A percentile compares a stretch with the other conserved stretches of the same genome.
These are phyloP conservation scores for Euborellia annulipes DNA, from an alignment of 1,140 invertebrate genomes.

Conservation along the genomic window DNA sequence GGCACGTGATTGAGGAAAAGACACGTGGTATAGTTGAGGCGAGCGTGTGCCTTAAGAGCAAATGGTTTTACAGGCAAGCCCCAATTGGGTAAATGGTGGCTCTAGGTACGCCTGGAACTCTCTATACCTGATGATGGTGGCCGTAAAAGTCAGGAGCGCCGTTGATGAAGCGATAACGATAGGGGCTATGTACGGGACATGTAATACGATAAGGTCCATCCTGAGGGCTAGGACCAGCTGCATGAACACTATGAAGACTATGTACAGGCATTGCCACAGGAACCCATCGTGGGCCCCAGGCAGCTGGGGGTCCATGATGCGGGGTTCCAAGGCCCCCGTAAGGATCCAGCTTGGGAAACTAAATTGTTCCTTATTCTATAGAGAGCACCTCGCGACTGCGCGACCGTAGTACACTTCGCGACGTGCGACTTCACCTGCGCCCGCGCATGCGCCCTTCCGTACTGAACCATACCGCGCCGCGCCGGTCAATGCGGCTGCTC, in stretches of 20 bases:
- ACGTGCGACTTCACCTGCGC: too few species aligned
- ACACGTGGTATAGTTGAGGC: too few species aligned
- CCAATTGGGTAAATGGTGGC: too few species aligned
- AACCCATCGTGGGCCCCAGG: constrained; percentile 7
- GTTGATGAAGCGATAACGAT: constrained; percentile 40
- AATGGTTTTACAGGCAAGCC: too few species aligned
- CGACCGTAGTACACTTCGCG: too few species aligned
- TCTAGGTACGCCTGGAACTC: too few species aligned
- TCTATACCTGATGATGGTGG: constrained; percentile 9
- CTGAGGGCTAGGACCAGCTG: constrained; percentile 10
- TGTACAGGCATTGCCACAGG: constrained; percentile 13
- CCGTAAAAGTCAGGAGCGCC: constrained; percentile 31
- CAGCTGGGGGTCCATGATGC: constrained; percentile 8
- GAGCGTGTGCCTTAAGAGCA: too few species aligned
- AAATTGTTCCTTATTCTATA: constrained; percentile 11
- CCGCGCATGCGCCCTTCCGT: too few species aligned
- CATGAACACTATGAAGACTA: background rate
- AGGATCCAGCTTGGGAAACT: constrained; percentile 23
- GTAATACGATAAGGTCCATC: constrained; percentile 22
- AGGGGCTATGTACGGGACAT: constrained; percentile 47
- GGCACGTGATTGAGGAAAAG: too few species aligned
- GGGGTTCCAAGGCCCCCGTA: constrained; percentile 17
- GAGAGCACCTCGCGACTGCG: too few species aligned
- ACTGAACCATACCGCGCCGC: too few species aligned
- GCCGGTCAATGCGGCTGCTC: too few species aligned